Conservation (phyloP, 1,140 invertebrate species). For the Zophobas morio region DNA sequence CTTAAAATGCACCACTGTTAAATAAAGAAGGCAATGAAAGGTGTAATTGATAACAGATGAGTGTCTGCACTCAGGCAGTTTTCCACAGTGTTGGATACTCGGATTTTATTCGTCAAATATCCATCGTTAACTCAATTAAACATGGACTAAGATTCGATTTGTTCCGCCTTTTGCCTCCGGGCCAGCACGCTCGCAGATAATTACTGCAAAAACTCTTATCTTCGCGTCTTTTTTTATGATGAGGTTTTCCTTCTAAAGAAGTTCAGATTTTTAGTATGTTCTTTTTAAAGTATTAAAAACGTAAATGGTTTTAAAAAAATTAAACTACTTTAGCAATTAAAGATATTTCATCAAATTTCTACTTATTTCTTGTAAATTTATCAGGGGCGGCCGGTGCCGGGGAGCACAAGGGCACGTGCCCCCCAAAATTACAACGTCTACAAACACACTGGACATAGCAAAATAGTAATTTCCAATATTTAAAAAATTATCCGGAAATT, state of each 20-base stretch:
- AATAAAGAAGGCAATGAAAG: conserved; percentile 65
- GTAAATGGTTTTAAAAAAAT: too few species aligned
- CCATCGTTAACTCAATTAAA: conserved; percentile 58
- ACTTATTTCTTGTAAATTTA: too few species aligned
- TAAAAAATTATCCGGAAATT: too few species aligned
- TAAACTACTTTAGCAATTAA: too few species aligned
- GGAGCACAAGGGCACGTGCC: too few species aligned
- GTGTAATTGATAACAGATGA: conserved; percentile 63
- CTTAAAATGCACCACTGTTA: conserved; percentile 63
- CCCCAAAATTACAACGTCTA: too few species aligned
- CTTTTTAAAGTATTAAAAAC: too few species aligned
- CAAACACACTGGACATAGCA: too few species aligned
- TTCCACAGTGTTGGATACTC: conserved; percentile 49
- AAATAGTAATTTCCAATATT: too few species aligned
- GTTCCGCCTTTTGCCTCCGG: conserved; percentile 42
- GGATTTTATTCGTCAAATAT: conserved; percentile 58
- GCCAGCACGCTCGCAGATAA: conserved; percentile 17
- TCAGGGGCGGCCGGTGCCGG: too few species aligned
- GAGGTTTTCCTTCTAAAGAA: neutral
- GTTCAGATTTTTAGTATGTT: neutral
- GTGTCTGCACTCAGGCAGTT: conserved; percentile 48
- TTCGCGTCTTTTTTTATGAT: neutral
- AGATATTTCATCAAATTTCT: too few species aligned
- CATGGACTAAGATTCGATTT: conserved; percentile 58
- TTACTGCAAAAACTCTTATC: conserved; percentile 21